Conservation (phyloP, 2,797 vertebrate genomes). For the Sternarchorhynchus goeldii region DNA sequence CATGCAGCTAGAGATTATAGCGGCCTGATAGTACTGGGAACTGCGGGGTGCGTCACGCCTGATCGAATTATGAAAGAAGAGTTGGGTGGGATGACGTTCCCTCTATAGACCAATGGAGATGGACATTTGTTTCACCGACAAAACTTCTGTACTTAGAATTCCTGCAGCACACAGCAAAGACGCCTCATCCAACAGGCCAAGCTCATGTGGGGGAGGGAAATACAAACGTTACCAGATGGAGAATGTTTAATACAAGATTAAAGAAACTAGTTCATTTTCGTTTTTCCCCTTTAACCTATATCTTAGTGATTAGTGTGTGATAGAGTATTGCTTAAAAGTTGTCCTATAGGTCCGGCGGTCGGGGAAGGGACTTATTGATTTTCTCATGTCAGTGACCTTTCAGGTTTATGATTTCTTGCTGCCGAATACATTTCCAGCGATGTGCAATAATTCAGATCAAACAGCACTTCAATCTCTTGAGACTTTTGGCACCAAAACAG, state of each 20-base stretch:
- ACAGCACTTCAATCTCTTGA: background rate
- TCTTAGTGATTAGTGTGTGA: background rate
- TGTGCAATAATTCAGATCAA: background rate
- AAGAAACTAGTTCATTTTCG: slow-evolving; percentile 33
- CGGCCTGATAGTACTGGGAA: slow-evolving; percentile 46
- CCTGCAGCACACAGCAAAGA: slow-evolving; percentile 23
- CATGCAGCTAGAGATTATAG: slow-evolving; percentile 13
- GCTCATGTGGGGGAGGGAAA: slow-evolving; percentile 42
- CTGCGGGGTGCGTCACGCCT: slow-evolving; percentile 50
- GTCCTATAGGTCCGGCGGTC: background rate
- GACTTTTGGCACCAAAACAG: background rate
- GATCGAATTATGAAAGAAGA: slow-evolving; percentile 50
- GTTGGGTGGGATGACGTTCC: slow-evolving; percentile 20
- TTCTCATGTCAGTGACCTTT: slow-evolving; percentile 21
- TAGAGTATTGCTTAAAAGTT: background rate
- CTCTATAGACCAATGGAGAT: slow-evolving; percentile 40
- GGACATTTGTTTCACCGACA: slow-evolving; percentile 46
- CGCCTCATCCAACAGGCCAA: slow-evolving; percentile 36
- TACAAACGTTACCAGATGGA: slow-evolving; percentile 53
- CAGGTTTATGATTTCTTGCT: background rate
- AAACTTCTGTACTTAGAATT: slow-evolving; percentile 33
- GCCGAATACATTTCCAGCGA: slow-evolving; percentile 12
- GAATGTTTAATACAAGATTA: slow-evolving; percentile 57
- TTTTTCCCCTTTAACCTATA: slow-evolving; percentile 33
- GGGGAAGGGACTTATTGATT: slow-evolving; percentile 18